Percentiles rank a stretch among this genome's conserved stretches.
phyloP scores from a whole-genome alignment of 2,113 vertebrate species.

The Mastomys natalensis region DNA sequence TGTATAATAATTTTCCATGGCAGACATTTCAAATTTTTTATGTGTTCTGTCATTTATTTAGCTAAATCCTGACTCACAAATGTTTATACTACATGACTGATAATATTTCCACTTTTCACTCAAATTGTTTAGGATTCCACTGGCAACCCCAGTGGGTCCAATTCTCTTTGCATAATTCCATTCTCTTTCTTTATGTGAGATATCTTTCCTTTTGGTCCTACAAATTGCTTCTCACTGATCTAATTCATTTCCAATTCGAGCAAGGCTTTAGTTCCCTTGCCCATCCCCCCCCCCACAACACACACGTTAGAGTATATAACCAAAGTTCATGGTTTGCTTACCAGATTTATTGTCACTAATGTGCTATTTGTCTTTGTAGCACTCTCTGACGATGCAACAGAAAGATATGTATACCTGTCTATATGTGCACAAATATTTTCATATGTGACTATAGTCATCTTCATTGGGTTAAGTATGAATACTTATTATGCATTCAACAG shows the following conservation, averaged over 20 bases:
- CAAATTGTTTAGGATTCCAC: neutral
- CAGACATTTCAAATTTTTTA: neutral
- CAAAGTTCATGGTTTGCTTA: neutral
- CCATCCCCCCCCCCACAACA: too few relatives aligned
- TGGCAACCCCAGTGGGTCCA: too few relatives aligned
- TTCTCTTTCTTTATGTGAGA: neutral
- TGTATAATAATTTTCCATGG: neutral
- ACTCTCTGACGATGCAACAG: neutral
- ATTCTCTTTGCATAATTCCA: neutral
- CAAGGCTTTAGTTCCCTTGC: neutral
- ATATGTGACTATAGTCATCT: neutral
- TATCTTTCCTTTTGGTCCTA: neutral
- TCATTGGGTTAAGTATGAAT: neutral
- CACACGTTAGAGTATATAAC: neutral
- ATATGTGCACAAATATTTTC: neutral
- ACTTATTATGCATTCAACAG: neutral
- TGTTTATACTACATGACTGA: neutral
- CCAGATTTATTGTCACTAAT: neutral
- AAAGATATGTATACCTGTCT: neutral
- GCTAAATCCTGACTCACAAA: neutral
- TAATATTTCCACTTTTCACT: neutral
- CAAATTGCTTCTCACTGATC: neutral
- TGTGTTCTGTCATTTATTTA: neutral
- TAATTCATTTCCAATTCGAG: neutral
- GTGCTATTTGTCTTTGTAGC: neutral